A percentile compares a stretch with the other conserved stretches of the same genome.
phyloP scores from a whole-genome alignment of 2,113 vertebrate genomes.

The Tiliqua scincoides region DNA sequence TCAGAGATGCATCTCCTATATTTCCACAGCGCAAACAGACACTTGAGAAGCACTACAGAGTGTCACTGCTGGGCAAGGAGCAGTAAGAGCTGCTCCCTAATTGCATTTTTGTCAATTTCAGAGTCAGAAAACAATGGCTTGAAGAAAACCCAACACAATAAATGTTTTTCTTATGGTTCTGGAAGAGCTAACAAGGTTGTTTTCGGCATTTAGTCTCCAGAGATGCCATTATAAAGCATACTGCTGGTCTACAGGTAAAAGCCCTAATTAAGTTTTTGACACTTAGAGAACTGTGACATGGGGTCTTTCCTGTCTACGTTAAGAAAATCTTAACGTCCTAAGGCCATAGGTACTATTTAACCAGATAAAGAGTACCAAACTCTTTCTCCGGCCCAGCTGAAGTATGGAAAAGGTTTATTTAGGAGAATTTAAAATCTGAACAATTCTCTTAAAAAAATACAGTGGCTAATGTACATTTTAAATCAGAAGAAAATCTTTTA shows the following conservation, averaged over 20 bases:
- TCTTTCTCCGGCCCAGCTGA: conserved; percentile 28
- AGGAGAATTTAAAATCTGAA: conserved; percentile 28
- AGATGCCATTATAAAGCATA: conserved; percentile 45
- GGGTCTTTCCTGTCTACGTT: conserved; percentile 38
- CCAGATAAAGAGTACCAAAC: conserved; percentile 42
- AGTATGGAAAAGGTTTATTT: neutral
- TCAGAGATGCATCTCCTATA: neutral
- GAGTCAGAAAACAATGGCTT: conserved; percentile 5
- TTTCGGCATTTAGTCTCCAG: conserved; percentile 50
- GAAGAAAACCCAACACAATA: neutral
- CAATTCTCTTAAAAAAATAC: neutral
- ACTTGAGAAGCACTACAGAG: neutral
- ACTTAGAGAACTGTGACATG: conserved; percentile 63
- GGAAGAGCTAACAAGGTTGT: conserved; percentile 34
- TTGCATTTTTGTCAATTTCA: neutral
- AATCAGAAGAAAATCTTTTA: neutral
- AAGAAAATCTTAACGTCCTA: conserved; percentile 30
- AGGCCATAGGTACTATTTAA: conserved; percentile 41
- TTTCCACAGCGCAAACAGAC: neutral
- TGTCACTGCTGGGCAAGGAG: neutral
- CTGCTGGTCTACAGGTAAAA: conserved; percentile 42
- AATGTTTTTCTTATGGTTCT: conserved; percentile 32
- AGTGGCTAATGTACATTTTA: conserved; percentile 3
- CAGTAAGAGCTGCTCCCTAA: neutral
- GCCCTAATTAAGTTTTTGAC: conserved; percentile 60